Conservation (phyloP, 2,888 invertebrate species). For the Andrena camellia region DNA sequence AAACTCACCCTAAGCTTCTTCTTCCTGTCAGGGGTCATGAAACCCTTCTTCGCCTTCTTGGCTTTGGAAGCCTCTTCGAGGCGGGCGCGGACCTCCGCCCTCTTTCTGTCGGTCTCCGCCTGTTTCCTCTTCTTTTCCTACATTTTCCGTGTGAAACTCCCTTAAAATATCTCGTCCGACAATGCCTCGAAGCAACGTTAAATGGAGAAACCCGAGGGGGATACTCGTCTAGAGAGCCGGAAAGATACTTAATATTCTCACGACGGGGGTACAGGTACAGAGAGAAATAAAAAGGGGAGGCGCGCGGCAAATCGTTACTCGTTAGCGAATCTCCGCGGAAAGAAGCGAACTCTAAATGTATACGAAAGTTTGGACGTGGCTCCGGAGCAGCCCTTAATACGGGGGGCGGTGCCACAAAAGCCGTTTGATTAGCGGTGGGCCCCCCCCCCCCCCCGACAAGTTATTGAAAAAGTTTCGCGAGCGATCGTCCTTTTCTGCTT, state of each 20-base stretch:
- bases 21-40: slow-evolving; percentile 99
- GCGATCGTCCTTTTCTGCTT: slow-evolving; percentile 36
- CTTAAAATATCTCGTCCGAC: slow-evolving; percentile 69
- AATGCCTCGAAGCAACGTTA: slow-evolving; percentile 42
- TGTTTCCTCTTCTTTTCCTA: slow-evolving; percentile 99
- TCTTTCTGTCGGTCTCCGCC: slow-evolving; percentile 98
- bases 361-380: background rate
- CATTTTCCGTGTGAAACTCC: slow-evolving; percentile 75
- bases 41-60: slow-evolving; percentile 99
- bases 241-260: background rate
- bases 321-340: background rate
- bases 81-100: slow-evolving; percentile 99
- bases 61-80: slow-evolving; percentile 99
- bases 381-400: background rate
- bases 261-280: background rate
- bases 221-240: background rate
- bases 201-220: slow-evolving; percentile 19
- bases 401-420: slow-evolving; percentile 18
- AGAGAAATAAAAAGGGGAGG: background rate
- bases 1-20: slow-evolving; percentile 98
- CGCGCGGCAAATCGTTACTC: background rate
- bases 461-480: slow-evolving; percentile 61
- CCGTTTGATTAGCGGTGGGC: slow-evolving; percentile 24
- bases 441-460: slow-evolving; percentile 22
- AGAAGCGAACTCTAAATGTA: background rate